Conservation (phyloP, 2,113 vertebrate species). For the Coptodon rendalli region DNA sequence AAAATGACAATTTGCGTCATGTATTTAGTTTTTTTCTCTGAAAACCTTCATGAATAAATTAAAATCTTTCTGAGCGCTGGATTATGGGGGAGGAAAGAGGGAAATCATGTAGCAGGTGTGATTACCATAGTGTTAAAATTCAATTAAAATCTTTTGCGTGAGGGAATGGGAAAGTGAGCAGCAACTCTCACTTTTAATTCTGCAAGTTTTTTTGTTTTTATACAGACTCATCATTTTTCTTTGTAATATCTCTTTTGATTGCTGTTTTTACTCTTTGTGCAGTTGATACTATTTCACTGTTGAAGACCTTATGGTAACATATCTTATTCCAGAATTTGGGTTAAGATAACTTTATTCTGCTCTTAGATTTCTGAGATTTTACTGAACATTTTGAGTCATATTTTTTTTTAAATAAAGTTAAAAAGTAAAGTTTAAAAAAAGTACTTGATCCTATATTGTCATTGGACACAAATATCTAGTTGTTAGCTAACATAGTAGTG, state of each 20-base stretch:
- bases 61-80: background rate
- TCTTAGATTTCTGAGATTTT: background rate
- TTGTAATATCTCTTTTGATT: background rate
- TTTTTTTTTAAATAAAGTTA: background rate
- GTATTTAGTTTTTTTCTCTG: background rate
- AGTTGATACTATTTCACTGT: background rate
- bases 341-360: background rate
- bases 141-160: background rate
- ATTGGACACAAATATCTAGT: background rate
- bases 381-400: background rate
- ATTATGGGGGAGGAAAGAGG: background rate
- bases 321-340: background rate
- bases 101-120: background rate
- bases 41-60: slow-evolving; percentile 20
- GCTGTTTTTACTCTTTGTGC: background rate
- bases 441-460: background rate
- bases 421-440: background rate
- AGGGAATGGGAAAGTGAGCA: background rate
- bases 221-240: background rate
- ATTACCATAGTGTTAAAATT: background rate
- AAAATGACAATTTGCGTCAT: slow-evolving; percentile 19
- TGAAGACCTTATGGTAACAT: background rate
- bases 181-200: background rate
- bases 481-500: background rate
- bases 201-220: background rate